phyloP scores from a whole-genome alignment of 2,888 invertebrate species.

The Chrysolina americana region DNA sequence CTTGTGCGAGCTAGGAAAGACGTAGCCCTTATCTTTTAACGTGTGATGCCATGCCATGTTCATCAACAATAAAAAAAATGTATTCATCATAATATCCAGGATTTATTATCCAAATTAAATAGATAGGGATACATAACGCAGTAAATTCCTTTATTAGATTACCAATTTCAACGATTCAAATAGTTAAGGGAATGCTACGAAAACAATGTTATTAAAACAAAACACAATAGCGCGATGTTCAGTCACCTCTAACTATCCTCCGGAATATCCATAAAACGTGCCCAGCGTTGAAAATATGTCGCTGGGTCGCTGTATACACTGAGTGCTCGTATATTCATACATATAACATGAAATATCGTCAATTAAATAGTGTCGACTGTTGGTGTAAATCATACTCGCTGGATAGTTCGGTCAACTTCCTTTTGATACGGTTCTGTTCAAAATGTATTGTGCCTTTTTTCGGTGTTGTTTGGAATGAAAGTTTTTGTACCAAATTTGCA shows the following conservation, averaged over 20 bases:
- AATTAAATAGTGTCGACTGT: constrained; percentile 8
- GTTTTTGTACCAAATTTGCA: background rate
- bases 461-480: background rate
- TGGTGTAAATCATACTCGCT: constrained; percentile 10
- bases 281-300: constrained; percentile 14
- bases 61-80: too few relatives aligned
- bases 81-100: background rate
- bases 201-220: constrained; percentile 3
- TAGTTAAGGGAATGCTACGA: background rate
- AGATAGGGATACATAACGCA: background rate
- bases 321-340: constrained; percentile 9
- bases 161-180: background rate
- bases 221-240: constrained; percentile 8
- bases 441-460: constrained; percentile 23
- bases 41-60: too few relatives aligned
- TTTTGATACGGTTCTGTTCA: background rate
- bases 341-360: constrained; percentile 13
- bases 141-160: background rate
- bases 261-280: constrained; percentile 20
- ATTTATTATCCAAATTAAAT: background rate
- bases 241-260: constrained; percentile 8
- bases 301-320: background rate
- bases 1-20: too few relatives aligned
- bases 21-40: too few relatives aligned
- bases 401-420: constrained; percentile 7